Percentiles rank a stretch among this genome's conserved stretches.
Evolutionary conservation across 2,888 invertebrate species (phyloP).

Genomic region (Papilio elwesi): DNA sequence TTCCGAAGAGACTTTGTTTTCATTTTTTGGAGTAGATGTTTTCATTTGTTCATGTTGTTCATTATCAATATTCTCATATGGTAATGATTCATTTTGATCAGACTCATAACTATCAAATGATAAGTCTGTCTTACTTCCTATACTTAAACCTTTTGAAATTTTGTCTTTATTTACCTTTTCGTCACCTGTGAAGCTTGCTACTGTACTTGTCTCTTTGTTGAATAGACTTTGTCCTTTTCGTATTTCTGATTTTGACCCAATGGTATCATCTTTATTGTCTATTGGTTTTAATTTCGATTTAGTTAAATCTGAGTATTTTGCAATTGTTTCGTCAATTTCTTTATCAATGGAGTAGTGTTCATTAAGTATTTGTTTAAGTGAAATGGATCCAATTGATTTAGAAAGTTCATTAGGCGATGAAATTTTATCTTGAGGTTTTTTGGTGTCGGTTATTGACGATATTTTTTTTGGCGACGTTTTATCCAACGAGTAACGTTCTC

Average conservation of each 20-base stretch:
- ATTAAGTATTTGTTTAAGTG: conserved; percentile 33
- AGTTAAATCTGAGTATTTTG: conserved; percentile 34
- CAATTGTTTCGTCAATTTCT: conserved; percentile 37
- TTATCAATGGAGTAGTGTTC: conserved; percentile 38
- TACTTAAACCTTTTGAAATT: neutral
- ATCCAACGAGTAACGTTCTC: conserved; percentile 28
- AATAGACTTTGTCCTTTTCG: neutral
- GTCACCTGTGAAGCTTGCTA: neutral
- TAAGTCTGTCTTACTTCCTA: neutral
- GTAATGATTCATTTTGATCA: conserved; percentile 7
- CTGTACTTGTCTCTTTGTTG: neutral
- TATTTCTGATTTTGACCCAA: neutral
- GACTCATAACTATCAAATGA: neutral
- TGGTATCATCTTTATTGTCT: conserved; percentile 5
- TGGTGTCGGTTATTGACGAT: neutral
- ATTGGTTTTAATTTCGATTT: conserved; percentile 21
- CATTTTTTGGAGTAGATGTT: conserved; percentile 35
- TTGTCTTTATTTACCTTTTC: conserved; percentile 3
- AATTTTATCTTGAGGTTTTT: neutral
- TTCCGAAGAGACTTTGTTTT: conserved; percentile 4
- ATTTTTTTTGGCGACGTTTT: conserved; percentile 5
- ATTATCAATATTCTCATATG: conserved; percentile 33
- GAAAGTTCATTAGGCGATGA: neutral
- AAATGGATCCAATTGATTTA: conserved; percentile 6
- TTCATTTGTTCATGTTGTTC: conserved; percentile 15